A percentile compares a stretch with the other conserved stretches of the same genome.
These are phyloP conservation scores for Drosophila tani DNA, from an alignment of 1,140 invertebrate species.

Conservation along the genomic window DNA sequence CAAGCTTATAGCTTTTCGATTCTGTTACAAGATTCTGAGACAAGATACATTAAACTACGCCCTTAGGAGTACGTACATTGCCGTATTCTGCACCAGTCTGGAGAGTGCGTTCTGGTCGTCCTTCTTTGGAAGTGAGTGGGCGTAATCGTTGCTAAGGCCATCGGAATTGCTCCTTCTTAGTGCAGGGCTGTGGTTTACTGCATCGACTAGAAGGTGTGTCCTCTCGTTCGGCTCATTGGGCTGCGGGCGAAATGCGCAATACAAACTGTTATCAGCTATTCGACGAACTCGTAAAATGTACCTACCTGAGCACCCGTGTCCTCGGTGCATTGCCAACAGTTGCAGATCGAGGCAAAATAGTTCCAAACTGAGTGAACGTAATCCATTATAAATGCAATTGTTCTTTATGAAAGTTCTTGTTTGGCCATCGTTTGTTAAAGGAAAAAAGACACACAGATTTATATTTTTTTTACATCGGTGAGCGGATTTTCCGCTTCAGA, in stretches of 20 bases:
- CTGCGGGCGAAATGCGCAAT: slow-evolving; percentile 22
- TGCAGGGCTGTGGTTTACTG: slow-evolving; percentile 88
- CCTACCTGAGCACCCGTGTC: slow-evolving; percentile 86
- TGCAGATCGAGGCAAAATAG: slow-evolving; percentile 74
- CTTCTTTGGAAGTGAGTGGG: slow-evolving; percentile 90
- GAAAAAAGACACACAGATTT: background rate
- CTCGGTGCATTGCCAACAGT: slow-evolving; percentile 85
- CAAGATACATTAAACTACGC: background rate
- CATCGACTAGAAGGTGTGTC: slow-evolving; percentile 89
- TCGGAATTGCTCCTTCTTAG: slow-evolving; percentile 88
- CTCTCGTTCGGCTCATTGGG: slow-evolving; percentile 88
- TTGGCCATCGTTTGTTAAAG: background rate
- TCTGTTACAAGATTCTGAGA: background rate
- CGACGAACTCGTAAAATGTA: too few relatives aligned
- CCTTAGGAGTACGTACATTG: slow-evolving; percentile 88
- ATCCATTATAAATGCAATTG: slow-evolving; percentile 65
- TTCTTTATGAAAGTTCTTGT: slow-evolving; percentile 30
- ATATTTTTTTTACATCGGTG: background rate
- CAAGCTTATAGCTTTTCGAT: background rate
- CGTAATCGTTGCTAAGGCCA: slow-evolving; percentile 88
- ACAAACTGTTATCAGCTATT: background rate
- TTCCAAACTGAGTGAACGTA: slow-evolving; percentile 74
- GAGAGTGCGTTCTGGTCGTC: slow-evolving; percentile 95
- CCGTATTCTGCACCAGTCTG: slow-evolving; percentile 94
- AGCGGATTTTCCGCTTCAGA: too few relatives aligned